phyloP scores from a whole-genome alignment of 2,113 vertebrate species.

The Campylorhamphus procurvoides region DNA sequence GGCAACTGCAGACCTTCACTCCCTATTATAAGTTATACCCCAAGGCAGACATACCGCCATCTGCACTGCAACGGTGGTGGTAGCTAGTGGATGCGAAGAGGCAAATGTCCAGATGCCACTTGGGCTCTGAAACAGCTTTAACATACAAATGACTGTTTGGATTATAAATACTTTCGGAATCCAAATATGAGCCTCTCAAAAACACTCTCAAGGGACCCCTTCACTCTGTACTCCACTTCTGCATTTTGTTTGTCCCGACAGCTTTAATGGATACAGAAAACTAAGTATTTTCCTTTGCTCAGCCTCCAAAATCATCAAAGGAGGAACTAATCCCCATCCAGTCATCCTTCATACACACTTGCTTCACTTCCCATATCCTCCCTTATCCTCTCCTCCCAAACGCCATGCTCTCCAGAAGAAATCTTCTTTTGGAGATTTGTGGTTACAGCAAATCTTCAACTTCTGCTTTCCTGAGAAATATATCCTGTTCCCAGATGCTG shows the following conservation, averaged over 20 bases:
- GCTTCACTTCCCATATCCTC: neutral
- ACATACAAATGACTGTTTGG: neutral
- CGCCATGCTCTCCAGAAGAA: neutral
- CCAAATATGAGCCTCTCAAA: neutral
- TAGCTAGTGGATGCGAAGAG: slow-evolving; percentile 5
- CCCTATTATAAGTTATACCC: slow-evolving; percentile 18
- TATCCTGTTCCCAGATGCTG: neutral
- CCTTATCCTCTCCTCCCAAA: neutral
- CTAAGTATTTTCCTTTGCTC: neutral
- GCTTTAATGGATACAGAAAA: neutral
- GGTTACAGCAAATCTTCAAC: neutral
- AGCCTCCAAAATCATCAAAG: neutral
- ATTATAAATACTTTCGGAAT: neutral
- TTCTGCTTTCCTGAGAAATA: neutral
- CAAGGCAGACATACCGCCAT: slow-evolving; percentile 36
- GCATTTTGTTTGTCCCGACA: accelerated
- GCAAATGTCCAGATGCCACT: neutral
- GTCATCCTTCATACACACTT: neutral
- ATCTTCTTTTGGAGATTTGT: neutral
- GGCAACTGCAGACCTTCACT: slow-evolving; percentile 28
- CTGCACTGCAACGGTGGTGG: neutral
- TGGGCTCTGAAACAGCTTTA: slow-evolving; percentile 4
- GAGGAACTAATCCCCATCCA: neutral
- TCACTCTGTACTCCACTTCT: neutral
- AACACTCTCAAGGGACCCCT: neutral